Evolutionary conservation across 2,888 invertebrate species (phyloP), one percentile per base, ranked within the genome.

Genomic region (Coenonympha arcania): DNA sequence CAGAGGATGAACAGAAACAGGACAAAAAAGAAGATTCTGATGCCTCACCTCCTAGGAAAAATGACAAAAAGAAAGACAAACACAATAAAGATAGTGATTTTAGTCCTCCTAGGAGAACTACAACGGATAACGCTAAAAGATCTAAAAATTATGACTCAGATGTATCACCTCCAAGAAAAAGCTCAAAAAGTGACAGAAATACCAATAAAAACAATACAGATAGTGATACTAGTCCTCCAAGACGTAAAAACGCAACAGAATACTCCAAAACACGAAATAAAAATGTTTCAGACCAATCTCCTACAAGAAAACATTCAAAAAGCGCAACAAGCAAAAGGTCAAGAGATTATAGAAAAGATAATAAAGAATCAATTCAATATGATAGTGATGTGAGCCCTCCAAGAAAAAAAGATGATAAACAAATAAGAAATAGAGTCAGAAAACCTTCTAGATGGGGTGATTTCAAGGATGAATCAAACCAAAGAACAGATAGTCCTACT

Each of bases 1-100:
- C 84, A 0, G 85, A 86, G 61, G 84, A 85, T 59, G 85, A 86
- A 6, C 61, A 70, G 31, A 71, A 75, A 28, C 67, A 76, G 41
- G 73, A 76, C 48, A 61, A 70, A 30, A 71, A 75, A 28, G 67
- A 76, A 41, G 73, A 76, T 47, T 76, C 77, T 0, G 74, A 77
- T 53, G 31, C 45, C 16, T 71, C 71, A 16, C 65, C 65, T 9
- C 66, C 64, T 3, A 61, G 61, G 36, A 68, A 60, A 62, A 57
- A 53, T 45, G 46, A 57, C 20, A 20, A 50, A 34, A 52, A 39
- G 20, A 46, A 33, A 33, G 46, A 42, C 5, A 50, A 43, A 36
- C 41, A 54, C n/a, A 42, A 39, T 1, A 74, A 73, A 54, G 80
- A 79, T 30, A 79, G 75, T 64, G 82, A 87, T 58, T 59, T 71